Base-by-base conservation (phyloP, 1,140 invertebrate species). In the Brachionus paranguensis region DNA sequence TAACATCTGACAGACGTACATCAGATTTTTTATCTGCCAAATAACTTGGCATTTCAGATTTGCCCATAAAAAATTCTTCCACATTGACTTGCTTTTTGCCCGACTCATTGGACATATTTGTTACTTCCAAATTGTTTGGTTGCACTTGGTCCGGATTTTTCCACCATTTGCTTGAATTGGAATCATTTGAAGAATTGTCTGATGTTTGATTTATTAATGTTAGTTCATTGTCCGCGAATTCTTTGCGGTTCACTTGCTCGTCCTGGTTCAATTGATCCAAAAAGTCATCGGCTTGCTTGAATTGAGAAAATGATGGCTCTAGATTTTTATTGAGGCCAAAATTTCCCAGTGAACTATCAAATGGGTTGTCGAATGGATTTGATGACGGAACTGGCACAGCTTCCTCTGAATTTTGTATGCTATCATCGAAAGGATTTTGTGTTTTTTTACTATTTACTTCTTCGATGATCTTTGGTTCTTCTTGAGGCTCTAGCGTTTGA, bases 141-240 rank as follows among this genome's bases (percentile, higher is more conserved):
- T 76, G 72, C 5, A 27, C 11, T 50, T 10, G 20, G 27, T 53
- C 50, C 6, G 45, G n/a, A 33, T 76, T 76, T 37, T 50, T 76
- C 72, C 72, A 76, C 72, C 72, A 76, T 50, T 76, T 50, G 33
- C 45, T 76, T 12, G 72, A 53, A 27, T 50, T 50, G 2, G 72
- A 76, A 47, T 50, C 72, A 24, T 76, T 33, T 11, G 72, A 76
- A 14, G 72, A 17, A 20, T 72, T 72, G 1, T 1, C 37, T 6
- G 37, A 11, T 72, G 68, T 72, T 72, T 72, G 68, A 43, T 72
- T 72, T 1, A 68, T 37, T 1, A 72, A 45, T 27, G 72, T 50
- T 3, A 76, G 33, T 29, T 76, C 72, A 76, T 76, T 76, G 50
- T 76, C 72, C 6, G 72, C 72, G 43, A 76, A 76, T 29, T 76